Percentiles rank a stretch among this genome's conserved stretches.
phyloP scores from a whole-genome alignment of 2,797 vertebrate species.

The Apogon hyalosoma region DNA sequence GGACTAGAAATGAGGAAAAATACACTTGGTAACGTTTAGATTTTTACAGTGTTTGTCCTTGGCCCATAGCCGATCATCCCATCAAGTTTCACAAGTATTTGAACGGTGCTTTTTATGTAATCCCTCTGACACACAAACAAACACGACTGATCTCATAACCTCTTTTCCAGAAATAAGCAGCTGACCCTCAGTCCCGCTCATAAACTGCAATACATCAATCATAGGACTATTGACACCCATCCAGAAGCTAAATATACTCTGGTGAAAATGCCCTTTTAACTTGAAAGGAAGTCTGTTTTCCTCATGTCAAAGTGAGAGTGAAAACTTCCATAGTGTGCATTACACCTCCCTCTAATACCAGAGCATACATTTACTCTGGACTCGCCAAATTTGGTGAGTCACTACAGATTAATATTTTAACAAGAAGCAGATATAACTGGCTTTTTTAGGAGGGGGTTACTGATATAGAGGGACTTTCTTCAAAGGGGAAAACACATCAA shows the following conservation, averaged over 20 bases:
- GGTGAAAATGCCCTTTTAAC: slow-evolving; percentile 46
- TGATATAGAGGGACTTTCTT: slow-evolving; percentile 67
- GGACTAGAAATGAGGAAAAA: too few species aligned
- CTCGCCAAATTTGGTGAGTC: slow-evolving; percentile 76
- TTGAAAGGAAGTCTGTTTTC: slow-evolving; percentile 31
- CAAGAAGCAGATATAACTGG: slow-evolving; percentile 80
- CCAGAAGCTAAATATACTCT: slow-evolving; percentile 31
- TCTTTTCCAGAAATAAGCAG: neutral
- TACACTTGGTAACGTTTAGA: too few species aligned
- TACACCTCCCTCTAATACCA: slow-evolving; percentile 22
- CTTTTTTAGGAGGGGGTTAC: slow-evolving; percentile 60
- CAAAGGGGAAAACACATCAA: slow-evolving; percentile 81
- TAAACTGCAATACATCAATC: slow-evolving; percentile 19
- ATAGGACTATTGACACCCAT: slow-evolving; percentile 34
- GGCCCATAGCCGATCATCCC: too few species aligned
- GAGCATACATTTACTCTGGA: slow-evolving; percentile 42
- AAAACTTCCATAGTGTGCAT: slow-evolving; percentile 34
- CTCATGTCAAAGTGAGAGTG: slow-evolving; percentile 36
- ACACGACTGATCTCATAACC: too few species aligned
- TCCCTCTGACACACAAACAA: too few species aligned
- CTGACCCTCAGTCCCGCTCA: slow-evolving; percentile 31
- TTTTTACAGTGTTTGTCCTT: too few species aligned
- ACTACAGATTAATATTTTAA: slow-evolving; percentile 86
- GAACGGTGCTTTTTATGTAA: too few species aligned
- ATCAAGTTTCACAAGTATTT: too few species aligned